Evolutionary conservation across 2,113 vertebrate species (phyloP).

Genomic region (Oryzias melastigma): DNA sequence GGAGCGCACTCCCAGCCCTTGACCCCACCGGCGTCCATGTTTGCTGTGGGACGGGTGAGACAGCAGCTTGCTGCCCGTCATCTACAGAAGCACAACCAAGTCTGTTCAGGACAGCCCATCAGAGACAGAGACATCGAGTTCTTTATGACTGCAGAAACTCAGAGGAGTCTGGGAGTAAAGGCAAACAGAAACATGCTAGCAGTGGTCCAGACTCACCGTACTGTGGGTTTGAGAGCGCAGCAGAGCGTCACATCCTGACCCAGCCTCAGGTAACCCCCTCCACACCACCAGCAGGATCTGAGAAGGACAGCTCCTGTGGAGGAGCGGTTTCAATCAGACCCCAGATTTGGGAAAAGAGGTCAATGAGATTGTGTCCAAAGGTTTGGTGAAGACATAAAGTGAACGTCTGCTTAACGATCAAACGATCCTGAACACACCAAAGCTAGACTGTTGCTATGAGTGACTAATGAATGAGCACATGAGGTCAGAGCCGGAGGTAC

Average conservation of each 20-base stretch:
- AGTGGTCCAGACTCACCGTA: slow-evolving; percentile 32
- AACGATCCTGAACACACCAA: too few species aligned
- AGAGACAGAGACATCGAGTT: background rate
- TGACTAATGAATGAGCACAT: too few species aligned
- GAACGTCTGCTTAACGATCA: too few species aligned
- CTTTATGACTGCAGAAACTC: background rate
- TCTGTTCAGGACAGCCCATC: background rate
- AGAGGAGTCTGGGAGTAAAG: background rate
- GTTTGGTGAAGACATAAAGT: too few species aligned
- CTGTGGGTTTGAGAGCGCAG: slow-evolving; percentile 78
- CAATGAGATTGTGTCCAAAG: too few species aligned
- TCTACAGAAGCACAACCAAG: slow-evolving; percentile 39
- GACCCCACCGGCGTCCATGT: slow-evolving; percentile 72
- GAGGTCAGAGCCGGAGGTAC: slow-evolving; percentile 54
- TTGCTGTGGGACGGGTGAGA: slow-evolving; percentile 74
- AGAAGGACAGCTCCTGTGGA: slow-evolving; percentile 81
- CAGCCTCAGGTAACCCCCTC: slow-evolving; percentile 83
- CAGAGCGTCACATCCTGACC: slow-evolving; percentile 75
- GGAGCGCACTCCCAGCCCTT: slow-evolving; percentile 53
- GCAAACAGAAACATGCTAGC: background rate
- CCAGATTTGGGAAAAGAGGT: too few species aligned
- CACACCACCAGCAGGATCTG: slow-evolving; percentile 89
- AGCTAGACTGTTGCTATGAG: too few species aligned
- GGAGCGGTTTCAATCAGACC: background rate
- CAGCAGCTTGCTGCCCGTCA: slow-evolving; percentile 49